Conservation (phyloP, 2,797 vertebrate genomes). For the Lophius americanus region DNA sequence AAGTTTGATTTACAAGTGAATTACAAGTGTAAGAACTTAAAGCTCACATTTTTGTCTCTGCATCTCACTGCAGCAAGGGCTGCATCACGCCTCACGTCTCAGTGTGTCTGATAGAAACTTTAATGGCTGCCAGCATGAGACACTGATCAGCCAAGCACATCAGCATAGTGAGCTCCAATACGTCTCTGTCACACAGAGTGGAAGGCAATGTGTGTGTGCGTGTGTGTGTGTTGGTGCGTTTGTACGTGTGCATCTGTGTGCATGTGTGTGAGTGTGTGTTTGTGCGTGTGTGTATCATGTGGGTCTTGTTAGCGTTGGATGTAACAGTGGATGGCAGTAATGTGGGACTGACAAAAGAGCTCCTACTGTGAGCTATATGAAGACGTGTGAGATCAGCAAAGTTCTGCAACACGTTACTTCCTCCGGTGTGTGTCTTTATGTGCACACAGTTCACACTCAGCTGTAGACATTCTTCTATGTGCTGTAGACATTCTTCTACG, state of each 20-base stretch:
- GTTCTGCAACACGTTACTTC: slow-evolving; percentile 38
- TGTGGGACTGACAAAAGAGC: slow-evolving; percentile 65
- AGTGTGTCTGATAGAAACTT: slow-evolving; percentile 62
- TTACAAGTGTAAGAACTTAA: slow-evolving; percentile 9
- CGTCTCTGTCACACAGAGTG: slow-evolving; percentile 64
- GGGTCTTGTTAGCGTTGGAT: slow-evolving; percentile 59
- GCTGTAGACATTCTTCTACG: no score
- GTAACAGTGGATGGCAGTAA: slow-evolving; percentile 59
- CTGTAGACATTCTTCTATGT: no score
- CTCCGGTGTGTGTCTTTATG: slow-evolving; percentile 8
- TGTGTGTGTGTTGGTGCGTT: slow-evolving; percentile 10
- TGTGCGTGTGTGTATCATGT: slow-evolving; percentile 12
- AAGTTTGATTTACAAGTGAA: no score
- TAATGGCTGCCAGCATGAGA: slow-evolving; percentile 71
- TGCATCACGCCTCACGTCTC: slow-evolving; percentile 50
- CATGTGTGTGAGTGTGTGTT: neutral
- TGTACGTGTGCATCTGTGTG: slow-evolving; percentile 16
- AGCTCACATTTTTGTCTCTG: slow-evolving; percentile 30
- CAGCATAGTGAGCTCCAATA: slow-evolving; percentile 69
- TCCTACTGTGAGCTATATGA: slow-evolving; percentile 62
- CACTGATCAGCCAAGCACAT: slow-evolving; percentile 71
- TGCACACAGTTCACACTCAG: neutral
- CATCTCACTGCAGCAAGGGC: slow-evolving; percentile 38
- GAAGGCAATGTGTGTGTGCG: slow-evolving; percentile 7
- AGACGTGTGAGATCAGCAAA: slow-evolving; percentile 40